Evolutionary conservation across 2,888 invertebrate species (phyloP).

Genomic region (Drosophila tripunctata): DNA sequence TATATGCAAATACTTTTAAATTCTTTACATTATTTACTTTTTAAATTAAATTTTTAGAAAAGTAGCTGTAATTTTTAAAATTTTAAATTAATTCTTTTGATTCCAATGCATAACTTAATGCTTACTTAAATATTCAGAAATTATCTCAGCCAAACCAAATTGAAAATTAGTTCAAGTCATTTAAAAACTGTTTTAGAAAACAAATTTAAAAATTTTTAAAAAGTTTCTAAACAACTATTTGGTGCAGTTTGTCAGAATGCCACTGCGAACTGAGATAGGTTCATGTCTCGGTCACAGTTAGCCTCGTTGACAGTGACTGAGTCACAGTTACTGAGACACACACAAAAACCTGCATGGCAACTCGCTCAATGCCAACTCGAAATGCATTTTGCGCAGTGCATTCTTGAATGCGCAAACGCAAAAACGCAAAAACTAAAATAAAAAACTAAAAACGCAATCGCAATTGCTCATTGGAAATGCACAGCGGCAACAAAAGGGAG

Average conservation of each 20-base stretch:
- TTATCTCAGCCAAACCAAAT: too few species aligned
- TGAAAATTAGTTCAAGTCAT: too few species aligned
- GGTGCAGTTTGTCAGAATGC: constrained; percentile 1
- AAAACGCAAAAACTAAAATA: too few species aligned
- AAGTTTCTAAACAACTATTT: neutral
- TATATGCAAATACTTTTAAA: too few species aligned
- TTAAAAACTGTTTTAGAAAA: too few species aligned
- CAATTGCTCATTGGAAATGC: constrained; percentile 65
- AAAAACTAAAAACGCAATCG: constrained; percentile 12
- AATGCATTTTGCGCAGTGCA: constrained; percentile 21
- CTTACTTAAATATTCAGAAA: too few species aligned
- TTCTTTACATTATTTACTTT: too few species aligned
- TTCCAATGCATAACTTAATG: too few species aligned
- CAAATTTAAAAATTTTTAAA: too few species aligned
- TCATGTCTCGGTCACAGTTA: constrained; percentile 5
- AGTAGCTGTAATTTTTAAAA: too few species aligned
- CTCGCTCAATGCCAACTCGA: constrained; percentile 1
- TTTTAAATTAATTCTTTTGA: too few species aligned
- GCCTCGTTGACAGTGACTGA: constrained; percentile 29
- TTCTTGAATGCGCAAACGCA: constrained; percentile 2
- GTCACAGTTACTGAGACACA: constrained; percentile 37
- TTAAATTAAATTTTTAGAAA: too few species aligned
- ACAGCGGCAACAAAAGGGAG: constrained; percentile 44
- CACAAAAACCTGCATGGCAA: constrained; percentile 4
- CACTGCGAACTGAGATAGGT: constrained; percentile 32